Conservation (phyloP, 1,140 invertebrate species). For the Drosophila varians region DNA sequence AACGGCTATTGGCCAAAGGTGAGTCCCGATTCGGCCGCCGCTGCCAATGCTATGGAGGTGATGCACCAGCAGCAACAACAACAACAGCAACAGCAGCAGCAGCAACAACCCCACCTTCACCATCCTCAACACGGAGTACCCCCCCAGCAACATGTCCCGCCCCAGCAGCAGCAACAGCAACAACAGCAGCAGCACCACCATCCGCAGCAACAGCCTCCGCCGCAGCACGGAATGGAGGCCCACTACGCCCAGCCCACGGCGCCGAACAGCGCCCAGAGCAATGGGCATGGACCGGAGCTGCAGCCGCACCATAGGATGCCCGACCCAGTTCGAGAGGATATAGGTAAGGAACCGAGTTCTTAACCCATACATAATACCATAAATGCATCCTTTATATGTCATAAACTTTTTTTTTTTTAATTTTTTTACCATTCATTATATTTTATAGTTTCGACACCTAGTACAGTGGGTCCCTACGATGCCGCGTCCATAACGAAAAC, state of each 20-base stretch:
- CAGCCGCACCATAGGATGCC: conserved; percentile 79
- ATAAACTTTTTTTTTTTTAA: neutral
- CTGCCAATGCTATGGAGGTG: conserved; percentile 87
- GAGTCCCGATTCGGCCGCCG: conserved; percentile 89
- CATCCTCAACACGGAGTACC: conserved; percentile 62
- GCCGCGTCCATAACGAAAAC: conserved; percentile 84
- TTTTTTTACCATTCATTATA: neutral
- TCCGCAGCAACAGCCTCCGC: conserved; percentile 84
- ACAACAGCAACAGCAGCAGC: conserved; percentile 64
- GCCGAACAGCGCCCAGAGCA: conserved; percentile 57
- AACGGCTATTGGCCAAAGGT: conserved; percentile 92
- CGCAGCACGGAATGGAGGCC: conserved; percentile 72
- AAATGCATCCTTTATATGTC: neutral
- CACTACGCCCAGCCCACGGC: conserved; percentile 64
- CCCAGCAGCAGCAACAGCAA: conserved; percentile 65
- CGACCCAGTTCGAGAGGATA: conserved; percentile 83
- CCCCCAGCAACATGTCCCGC: conserved; percentile 67
- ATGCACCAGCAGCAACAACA: conserved; percentile 86
- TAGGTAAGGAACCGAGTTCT: conserved; percentile 77
- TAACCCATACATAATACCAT: neutral
- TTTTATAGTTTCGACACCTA: conserved; percentile 71
- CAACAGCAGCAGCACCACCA: conserved; percentile 86
- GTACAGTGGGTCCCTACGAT: conserved; percentile 75
- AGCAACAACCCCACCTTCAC: conserved; percentile 65
- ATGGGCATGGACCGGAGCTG: conserved; percentile 75